phyloP scores from a whole-genome alignment of 2,797 vertebrate species.

The Streptopelia turtur region DNA sequence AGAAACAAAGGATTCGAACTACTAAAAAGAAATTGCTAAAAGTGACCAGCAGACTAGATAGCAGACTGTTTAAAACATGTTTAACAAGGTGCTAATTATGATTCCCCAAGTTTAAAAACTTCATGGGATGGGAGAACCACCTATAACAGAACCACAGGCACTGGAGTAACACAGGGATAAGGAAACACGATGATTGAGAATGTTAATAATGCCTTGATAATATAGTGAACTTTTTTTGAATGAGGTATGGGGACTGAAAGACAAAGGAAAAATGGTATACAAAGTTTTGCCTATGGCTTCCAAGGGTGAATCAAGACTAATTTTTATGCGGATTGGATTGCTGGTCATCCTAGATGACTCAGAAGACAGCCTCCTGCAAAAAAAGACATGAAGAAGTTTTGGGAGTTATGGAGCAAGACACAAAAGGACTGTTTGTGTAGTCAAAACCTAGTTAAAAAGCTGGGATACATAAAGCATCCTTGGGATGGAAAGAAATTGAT shows the following conservation, averaged over 20 bases:
- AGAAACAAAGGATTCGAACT: not conserved
- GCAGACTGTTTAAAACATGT: not conserved
- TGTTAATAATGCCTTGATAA: not conserved
- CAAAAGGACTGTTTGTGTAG: not conserved
- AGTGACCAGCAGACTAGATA: not conserved
- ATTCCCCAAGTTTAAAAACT: not conserved
- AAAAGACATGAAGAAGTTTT: not conserved
- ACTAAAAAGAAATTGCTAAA: not conserved
- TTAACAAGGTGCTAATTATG: not conserved
- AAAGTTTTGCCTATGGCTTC: not conserved
- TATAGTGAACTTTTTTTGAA: not conserved
- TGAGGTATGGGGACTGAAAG: not conserved
- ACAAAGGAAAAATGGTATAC: not conserved
- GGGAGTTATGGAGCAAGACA: not conserved
- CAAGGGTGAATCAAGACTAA: not conserved
- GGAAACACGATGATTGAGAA: not conserved
- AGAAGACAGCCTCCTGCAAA: not conserved
- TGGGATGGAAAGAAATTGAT: not conserved
- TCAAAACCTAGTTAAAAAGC: not conserved
- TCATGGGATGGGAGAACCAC: not conserved
- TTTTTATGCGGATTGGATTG: not conserved
- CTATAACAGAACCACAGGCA: not conserved
- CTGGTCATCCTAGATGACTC: not conserved
- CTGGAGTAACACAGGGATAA: not conserved
- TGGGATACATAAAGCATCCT: not conserved